Percentiles rank a stretch among this genome's conserved stretches.
phyloP scores from a whole-genome alignment of 2,888 invertebrate genomes.

The Cremastobaeus sp. region DNA sequence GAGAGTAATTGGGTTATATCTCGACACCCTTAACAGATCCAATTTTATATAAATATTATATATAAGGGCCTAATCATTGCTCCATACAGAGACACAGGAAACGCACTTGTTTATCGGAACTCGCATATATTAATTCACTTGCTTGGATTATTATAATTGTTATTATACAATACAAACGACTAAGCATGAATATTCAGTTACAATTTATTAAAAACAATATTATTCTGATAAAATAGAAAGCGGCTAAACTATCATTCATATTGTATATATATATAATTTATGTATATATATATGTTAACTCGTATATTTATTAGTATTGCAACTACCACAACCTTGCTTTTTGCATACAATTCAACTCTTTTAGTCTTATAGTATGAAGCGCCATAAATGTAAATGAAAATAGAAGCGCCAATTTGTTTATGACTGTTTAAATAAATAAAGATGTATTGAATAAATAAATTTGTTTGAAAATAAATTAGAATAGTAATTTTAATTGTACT shows the following conservation, averaged over 20 bases:
- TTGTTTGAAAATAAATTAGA: too few relatives aligned
- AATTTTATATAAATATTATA: constrained; percentile 6
- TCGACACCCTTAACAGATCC: constrained; percentile 43
- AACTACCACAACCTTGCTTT: constrained; percentile 13
- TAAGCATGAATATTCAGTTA: constrained; percentile 42
- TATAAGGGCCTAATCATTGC: neutral
- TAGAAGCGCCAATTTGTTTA: too few relatives aligned
- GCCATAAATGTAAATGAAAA: too few relatives aligned
- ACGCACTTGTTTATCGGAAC: constrained; percentile 1
- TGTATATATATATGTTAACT: constrained; percentile 22
- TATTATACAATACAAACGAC: constrained; percentile 27
- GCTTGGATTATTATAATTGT: neutral
- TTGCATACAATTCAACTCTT: constrained; percentile 20
- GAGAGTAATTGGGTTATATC: neutral
- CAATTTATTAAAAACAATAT: constrained; percentile 10
- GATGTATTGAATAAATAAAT: too few relatives aligned
- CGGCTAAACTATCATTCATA: constrained; percentile 23
- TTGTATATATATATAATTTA: too few relatives aligned
- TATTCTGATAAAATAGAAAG: constrained; percentile 16
- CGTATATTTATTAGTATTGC: neutral
- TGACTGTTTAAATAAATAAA: too few relatives aligned
- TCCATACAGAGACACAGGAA: neutral
- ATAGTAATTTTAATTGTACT: too few relatives aligned
- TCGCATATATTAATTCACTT: constrained; percentile 6
- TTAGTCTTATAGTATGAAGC: too few relatives aligned